Evolutionary conservation across 2,888 invertebrate genomes (phyloP), one percentile per base, ranked within the genome.

Genomic region (Aphidius colemani): DNA sequence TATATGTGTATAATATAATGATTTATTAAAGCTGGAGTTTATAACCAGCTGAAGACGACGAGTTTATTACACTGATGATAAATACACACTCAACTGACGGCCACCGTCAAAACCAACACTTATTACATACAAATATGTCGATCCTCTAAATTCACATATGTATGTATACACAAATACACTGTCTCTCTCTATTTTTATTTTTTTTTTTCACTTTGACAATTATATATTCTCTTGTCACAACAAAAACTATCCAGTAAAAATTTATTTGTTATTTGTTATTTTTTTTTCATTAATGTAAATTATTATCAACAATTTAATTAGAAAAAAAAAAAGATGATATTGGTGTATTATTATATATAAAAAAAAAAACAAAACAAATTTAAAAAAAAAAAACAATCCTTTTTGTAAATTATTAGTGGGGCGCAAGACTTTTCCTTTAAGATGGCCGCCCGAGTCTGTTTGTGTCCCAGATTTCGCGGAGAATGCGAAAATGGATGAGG

Each of bases 381-480:
- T 13, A 18, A 18, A 18, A 18, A 18, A 18, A 18, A 18, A 18
- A 18, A 18, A 18, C 13, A 18, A 18, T 18, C 30, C 30, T 30
- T 30, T 30, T 30, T 30, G 5, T 30, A 5, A 30, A 30, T 30
- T 30, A 30, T 5, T 30, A 5, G 30, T 30, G 30, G 30, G 30
- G 30, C 30, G 30, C 30, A 30, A 30, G 30, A 30, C 30, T 66
- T 71, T 68, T 67, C 66, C 61, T 70, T 70, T 71, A 78, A 78
- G 78, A 78, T 78, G 78, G 78, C 78, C 76, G 74, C 77, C 71
- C 75, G 68, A 66, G 69, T 70, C 61, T 68, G 30, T 30, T 30
- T 70, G 70, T 72, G 72, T 72, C 73, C 73, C 69, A 69, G 72
- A 74, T 74, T 76, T 77, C 74, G 74, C 75, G 73, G 72, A 71